Evolutionary conservation across 2,797 vertebrate genomes (phyloP), one percentile per base, ranked within the genome.

Genomic region (Centropyge bicolor): DNA sequence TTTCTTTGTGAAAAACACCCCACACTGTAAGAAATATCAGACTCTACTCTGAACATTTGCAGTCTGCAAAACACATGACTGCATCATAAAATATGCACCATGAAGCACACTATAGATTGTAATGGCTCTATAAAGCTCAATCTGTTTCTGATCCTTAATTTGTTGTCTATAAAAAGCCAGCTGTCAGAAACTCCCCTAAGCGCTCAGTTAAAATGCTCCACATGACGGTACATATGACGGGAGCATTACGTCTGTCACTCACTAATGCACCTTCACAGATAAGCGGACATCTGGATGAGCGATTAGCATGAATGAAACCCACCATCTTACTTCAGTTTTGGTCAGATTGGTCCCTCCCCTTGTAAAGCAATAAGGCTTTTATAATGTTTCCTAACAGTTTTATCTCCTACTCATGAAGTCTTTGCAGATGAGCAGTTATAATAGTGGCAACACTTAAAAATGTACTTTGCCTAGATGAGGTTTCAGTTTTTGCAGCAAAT

Each of bases 111-210:
- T 40, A 46, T 17, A 38, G 41, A 62, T 24, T n/a, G 31, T 4
- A 35, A 14, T 57, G 40, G 48, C 55, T 66, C n/a, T 14, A 35
- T 61, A 9, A 27, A 60, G 70, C 48, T 13, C 40, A 69, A 4
- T 64, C 60, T 59, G 51, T 52, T 22, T 66, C 31, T 48, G 40
- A 45, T 81, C 52, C 8, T 54, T 55, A 31, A 45, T 70, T 31
- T 57, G 27, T 56, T 70, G 40, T 9, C 16, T 51, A 20, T 63
- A 27, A 13, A 31, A 64, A 59, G n/a, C 19, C 31, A 55, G 67
- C 79, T 71, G 54, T 41, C 27, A 57, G 38, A 48, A 49, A 40
- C 19, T n/a, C 16, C 12, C 12, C 19, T 52, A 41, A 67, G 54
- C 6, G 1, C 48, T 40, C 19, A n/a, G 12, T 16, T 40, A 55